Evolutionary conservation across 92 coral and sea anemone genomes (phyloP), one percentile per base, ranked within the genome.

Genomic region (Epizoanthus scotinus): DNA sequence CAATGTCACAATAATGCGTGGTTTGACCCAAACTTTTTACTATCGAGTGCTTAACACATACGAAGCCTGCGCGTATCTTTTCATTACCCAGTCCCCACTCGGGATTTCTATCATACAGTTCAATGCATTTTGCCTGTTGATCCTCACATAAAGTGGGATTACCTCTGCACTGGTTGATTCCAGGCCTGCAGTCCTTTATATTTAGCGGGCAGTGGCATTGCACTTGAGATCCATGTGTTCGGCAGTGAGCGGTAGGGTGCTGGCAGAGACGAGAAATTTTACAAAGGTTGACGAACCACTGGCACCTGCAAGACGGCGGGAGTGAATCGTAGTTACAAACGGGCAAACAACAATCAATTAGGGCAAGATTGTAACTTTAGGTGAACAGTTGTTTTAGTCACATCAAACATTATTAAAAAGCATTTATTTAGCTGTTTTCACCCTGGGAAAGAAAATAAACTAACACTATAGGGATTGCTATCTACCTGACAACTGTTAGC

Each of bases 211-310:
- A 96, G 58, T 47, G 71, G 59, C 99, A 96, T 58, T 85, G 88
- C 62, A 96, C 92, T 19, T 87, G 93, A 29, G 93, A 93, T 15
- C 92, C 94, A 84, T 89, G 82, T 89, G 90, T 91, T 78, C 87
- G 85, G 77, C 99, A 96, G 5, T 27, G 50, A 34, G 96, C 98
- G n/a, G 78, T 61, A 49, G 58, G 42, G 59, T 91, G 82, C 34
- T 71, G 66, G 54, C 99, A 95, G 81, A 95, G 87, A 24, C 64
- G 71, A 6, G 92, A 83, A 19, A 95, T 87, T 24, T 87, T 83
- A 67, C 99, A 95, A 38, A 90, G 94, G 75, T 95, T 90, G 36
- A 95, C 91, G 70, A 95, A 95, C 84, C 91, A 95, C 70, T 95
- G 99, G 78, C 99, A 95, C 77, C 99, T 95, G 72, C 64, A 36